A percentile compares a stretch with the other conserved stretches of the same genome.
phyloP scores from a whole-genome alignment of 2,888 invertebrate genomes.

The Alloscopus bannaensis region DNA sequence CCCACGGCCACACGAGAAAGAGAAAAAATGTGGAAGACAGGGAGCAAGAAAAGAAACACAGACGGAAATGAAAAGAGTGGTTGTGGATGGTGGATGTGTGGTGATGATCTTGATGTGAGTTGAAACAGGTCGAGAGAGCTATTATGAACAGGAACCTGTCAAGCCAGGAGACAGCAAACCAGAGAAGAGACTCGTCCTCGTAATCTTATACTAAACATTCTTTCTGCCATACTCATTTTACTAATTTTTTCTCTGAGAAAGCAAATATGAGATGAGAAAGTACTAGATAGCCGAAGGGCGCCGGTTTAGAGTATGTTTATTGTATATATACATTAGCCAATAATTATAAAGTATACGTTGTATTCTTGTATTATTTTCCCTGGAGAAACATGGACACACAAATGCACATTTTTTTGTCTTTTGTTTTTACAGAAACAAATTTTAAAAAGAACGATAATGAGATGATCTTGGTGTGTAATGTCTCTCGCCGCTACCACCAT shows the following conservation, averaged over 20 bases:
- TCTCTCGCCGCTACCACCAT: too few relatives aligned
- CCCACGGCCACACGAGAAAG: constrained; percentile 56
- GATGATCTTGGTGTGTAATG: too few relatives aligned
- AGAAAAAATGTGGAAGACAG: constrained; percentile 11
- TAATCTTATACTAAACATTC: constrained; percentile 51
- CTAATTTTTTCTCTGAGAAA: constrained; percentile 39
- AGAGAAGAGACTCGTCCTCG: too few relatives aligned
- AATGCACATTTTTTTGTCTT: too few relatives aligned
- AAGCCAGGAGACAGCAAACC: constrained; percentile 41
- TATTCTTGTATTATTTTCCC: too few relatives aligned
- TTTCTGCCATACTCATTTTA: constrained; percentile 43
- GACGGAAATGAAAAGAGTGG: constrained; percentile 7
- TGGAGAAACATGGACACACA: too few relatives aligned
- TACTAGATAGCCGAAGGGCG: constrained; percentile 42
- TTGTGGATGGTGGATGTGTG: constrained; percentile 27
- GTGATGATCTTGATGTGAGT: constrained; percentile 27
- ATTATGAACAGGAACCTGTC: constrained; percentile 58
- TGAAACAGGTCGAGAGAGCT: constrained; percentile 42
- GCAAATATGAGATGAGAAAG: constrained; percentile 41
- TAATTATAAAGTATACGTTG: too few relatives aligned
- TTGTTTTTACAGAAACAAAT: too few relatives aligned
- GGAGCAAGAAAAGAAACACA: constrained; percentile 29
- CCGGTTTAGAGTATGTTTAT: too few relatives aligned
- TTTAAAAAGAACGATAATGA: too few relatives aligned
- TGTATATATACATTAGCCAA: too few relatives aligned